Base-by-base conservation (phyloP, 2,797 vertebrate species). In the Peromyscus aztecus region DNA sequence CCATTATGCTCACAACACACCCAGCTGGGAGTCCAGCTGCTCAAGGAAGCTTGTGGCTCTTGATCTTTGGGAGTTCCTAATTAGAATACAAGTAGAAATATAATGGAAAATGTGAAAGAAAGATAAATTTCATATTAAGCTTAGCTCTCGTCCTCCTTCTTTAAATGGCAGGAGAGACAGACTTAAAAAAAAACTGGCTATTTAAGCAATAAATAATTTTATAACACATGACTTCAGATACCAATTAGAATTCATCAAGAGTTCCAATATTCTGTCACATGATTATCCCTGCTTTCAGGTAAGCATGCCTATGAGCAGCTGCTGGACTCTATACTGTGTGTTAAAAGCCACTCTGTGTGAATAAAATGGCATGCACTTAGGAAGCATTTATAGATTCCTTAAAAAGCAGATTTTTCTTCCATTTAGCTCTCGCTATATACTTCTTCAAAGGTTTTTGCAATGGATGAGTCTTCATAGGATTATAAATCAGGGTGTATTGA, bases 1-100 rank as follows among this genome's bases (percentile, higher is more conserved):
- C 98, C 97, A 97, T 98, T 98, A 98, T 95, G 97, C 96, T 98
- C 43, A 95, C 69, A 96, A 84, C 93, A 90, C 97, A 96, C 86
- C 97, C 98, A 98, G 98, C 98, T 98, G 98, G 98, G 98, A 98
- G 95, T 80, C 97, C 98, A 98, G 98, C 97, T 98, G 98, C 97
- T 98, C 97, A 95, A 98, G 98, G 97, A 98, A 98, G 96, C 98
- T 98, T 95, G 94, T 94, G 91, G 94, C 98, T 98, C 98, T 98
- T 98, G 97, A 98, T 98, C 98, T 98, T 96, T 98, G 90, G 97
- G 96, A 98, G 95, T 95, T 98, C 92, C 97, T 98, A 98, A 98
- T 98, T 98, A 98, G 97, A 98, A 98, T 97, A 97, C 94, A 98
- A 98, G 97, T 81, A 97, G 97, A 98, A 98, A 97, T 96, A 97